Conservation (phyloP, 2,888 invertebrate genomes). For the Plebejus melissa region DNA sequence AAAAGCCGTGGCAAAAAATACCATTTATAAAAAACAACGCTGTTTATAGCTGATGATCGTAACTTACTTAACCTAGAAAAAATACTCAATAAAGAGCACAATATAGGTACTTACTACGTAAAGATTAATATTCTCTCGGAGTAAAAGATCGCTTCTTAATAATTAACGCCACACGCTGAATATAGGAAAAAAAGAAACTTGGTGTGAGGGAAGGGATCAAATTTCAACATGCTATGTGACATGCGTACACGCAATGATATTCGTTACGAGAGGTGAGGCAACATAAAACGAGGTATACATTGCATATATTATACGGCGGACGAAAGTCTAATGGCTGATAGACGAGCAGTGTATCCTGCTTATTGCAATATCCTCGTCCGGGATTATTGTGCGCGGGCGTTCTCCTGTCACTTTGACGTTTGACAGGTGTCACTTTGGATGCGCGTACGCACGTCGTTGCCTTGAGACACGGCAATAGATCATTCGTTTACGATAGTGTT, state of each 20-base stretch:
- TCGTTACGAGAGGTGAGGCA: conserved; percentile 35
- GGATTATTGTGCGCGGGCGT: conserved; percentile 68
- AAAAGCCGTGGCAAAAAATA: not conserved
- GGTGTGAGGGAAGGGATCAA: conserved; percentile 55
- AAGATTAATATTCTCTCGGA: not conserved
- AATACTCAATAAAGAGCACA: not conserved
- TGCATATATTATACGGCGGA: conserved; percentile 13
- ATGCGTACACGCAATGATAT: conserved; percentile 47
- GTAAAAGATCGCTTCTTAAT: conserved; percentile 1
- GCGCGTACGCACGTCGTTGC: conserved; percentile 58
- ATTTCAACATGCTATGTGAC: conserved; percentile 54
- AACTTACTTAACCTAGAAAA: not conserved
- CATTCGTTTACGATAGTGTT: conserved; percentile 70
- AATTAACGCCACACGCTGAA: conserved; percentile 22
- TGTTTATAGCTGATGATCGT: not conserved
- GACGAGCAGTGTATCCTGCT: conserved; percentile 23
- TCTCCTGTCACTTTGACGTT: conserved; percentile 62
- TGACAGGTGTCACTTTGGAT: conserved; percentile 73
- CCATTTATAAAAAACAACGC: too few relatives aligned
- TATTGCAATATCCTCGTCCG: conserved; percentile 37
- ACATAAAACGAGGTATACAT: conserved; percentile 23
- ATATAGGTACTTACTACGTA: not conserved
- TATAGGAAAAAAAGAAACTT: conserved; percentile 38
- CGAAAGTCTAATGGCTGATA: not conserved
- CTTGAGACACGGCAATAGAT: conserved; percentile 59